Base-by-base conservation (phyloP, 37 sponge, comb jelly and placozoan species). In the Bolinopsis microptera region DNA sequence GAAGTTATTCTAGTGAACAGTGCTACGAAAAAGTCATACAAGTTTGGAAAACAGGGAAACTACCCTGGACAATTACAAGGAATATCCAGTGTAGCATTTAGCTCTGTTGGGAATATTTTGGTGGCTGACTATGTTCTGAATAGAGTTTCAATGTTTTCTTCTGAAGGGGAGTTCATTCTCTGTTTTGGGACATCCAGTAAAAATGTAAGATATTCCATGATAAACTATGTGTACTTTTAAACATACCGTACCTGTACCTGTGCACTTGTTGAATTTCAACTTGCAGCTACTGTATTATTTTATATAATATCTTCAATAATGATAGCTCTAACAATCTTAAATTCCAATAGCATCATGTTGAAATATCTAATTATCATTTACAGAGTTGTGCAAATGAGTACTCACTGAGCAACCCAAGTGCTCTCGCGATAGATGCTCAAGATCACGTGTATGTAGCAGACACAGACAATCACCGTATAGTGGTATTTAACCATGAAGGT, bases 151-250 rank as follows among this genome's bases (percentile, higher is more conserved):
- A 41, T 86, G 61, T 86, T 86, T 86, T 35, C 48, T 16, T 0
- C 61, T 23, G 90, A 86, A 36, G 90, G 90, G 24, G 61, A 86
- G 90, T 86, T 86, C 30, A 38, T 86, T 24, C 41, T 86, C 5
- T 86, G 90, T n/a, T 86, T 86, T 86, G 90, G 90, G 39, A 86
- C 90, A 0, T 41, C 90, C 3, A 28, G 38, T 24, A 86, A 86
- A 34, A 41, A 38, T 86, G 90, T 86, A n/a, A 86, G 90, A n/a
- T 2, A 18, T 80, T 13, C 13, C 28, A n/a, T n/a, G 68, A 67
- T 22, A 67, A n/a, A n/a, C n/a, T n/a, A n/a, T n/a, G n/a, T n/a
- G n/a, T n/a, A n/a, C n/a, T n/a, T n/a, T n/a, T n/a, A n/a, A n/a
- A n/a, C n/a, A n/a, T n/a, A n/a, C n/a, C n/a, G n/a, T n/a, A n/a